Base-by-base conservation (phyloP, 2,113 vertebrate species). In the Corythornis madagascariensis region DNA sequence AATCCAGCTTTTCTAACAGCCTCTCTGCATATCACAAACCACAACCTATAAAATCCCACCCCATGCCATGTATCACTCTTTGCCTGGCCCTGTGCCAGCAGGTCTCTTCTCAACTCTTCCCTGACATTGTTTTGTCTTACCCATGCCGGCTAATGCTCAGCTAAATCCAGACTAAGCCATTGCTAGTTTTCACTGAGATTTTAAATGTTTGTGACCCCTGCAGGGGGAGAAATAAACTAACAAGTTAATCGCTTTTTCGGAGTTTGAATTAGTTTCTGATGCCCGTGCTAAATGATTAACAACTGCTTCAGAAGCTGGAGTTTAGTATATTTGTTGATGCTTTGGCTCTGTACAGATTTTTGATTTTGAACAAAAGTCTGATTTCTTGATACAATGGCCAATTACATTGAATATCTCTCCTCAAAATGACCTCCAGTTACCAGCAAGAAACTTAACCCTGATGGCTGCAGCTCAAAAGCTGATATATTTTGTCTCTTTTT, bases 21-120 rank as follows among this genome's bases (percentile, higher is more conserved):
- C 35, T 90, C 43, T 50, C n/a, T 4, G 4, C 29, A 4, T 6
- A 35, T 18, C 66, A n/a, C 61, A 67, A 29, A 55, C 26, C 76
- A 40, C 53, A 20, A 4, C 73, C 57, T 65, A 25, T 25, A 64
- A 78, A 75, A 91, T 81, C 70, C 76, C 48, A 38, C 57, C 65
- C 21, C 48, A 16, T 0, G 0, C 40, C 89, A 78, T 1, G 1
- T 26, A 40, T n/a, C 17, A 3, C 55, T 45, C 50, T 43, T 65
- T 1, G 2, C 81, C 38, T 16, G 28, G 20, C 81, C 61, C 29
- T 63, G 57, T 19, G 65, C 67, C 66, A 56, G 31, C 76, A 83
- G 33, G 28, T 56, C 35, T 78, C 84, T 69, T 69, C 67, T 24
- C 5, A 2, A 59, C 69, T 50, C 72, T 63, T 66, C 48, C 9